A percentile compares a stretch with the other conserved stretches of the same genome.
phyloP scores from a whole-genome alignment of 2,888 invertebrate genomes.

The Synanthedon myopaeformis region DNA sequence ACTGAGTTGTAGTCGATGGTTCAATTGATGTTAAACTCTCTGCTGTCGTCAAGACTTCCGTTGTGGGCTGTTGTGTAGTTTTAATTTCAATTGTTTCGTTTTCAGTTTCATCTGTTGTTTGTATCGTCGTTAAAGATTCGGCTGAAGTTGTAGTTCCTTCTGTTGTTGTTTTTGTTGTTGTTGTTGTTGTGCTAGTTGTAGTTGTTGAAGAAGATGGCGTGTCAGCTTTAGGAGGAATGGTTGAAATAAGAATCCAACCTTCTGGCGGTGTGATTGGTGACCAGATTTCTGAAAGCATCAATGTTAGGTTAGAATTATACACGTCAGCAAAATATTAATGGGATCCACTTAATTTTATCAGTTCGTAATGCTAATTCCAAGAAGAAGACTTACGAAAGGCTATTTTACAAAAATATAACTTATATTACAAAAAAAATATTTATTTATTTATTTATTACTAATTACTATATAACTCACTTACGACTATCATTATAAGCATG shows the following conservation, averaged over 20 bases:
- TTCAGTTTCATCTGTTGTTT: constrained; percentile 7
- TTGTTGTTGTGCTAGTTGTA: constrained; percentile 14
- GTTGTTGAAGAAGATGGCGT: constrained; percentile 19
- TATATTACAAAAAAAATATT: too few relatives aligned
- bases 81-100: constrained; percentile 3
- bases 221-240: constrained; percentile 45
- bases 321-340: too few relatives aligned
- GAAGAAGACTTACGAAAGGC: too few relatives aligned
- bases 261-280: constrained; percentile 75
- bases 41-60: constrained; percentile 38
- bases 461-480: too few relatives aligned
- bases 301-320: too few relatives aligned
- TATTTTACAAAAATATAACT: too few relatives aligned
- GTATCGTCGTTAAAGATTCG: constrained; percentile 12
- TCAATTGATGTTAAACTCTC: not conserved
- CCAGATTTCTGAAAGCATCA: constrained; percentile 65
- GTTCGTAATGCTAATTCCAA: too few relatives aligned
- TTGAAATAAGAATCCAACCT: constrained; percentile 73
- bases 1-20: constrained; percentile 27
- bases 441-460: too few relatives aligned
- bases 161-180: constrained; percentile 17
- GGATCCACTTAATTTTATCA: too few relatives aligned
- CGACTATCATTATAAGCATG: too few relatives aligned
- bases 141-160: constrained; percentile 17
- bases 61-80: constrained; percentile 16